Evolutionary conservation across 2,113 vertebrate species (phyloP).

Genomic region (cat (Felis catus)): F.catus_Fca126_mat1.0 CM031417.1:45997001-45997500

Average conservation of each 20-base stretch:
- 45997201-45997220: slow-evolving; percentile 9
- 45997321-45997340: too few species aligned
- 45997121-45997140: neutral
- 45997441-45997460: too few species aligned
- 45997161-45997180: neutral
- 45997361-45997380: too few species aligned
- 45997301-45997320: too few species aligned
- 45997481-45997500: neutral
- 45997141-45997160: slow-evolving; percentile 2
- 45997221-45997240: slow-evolving; percentile 28
- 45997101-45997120: neutral
- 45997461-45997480: too few species aligned
- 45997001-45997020: neutral
- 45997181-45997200: slow-evolving; percentile 42
- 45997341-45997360: too few species aligned
- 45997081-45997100: neutral
- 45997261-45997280: neutral
- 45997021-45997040: neutral
- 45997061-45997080: slow-evolving; percentile 1
- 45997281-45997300: too few species aligned
- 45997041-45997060: slow-evolving; percentile 6
- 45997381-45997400: too few species aligned
- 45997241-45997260: slow-evolving; percentile 35
- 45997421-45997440: too few species aligned
- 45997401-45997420: too few species aligned